phyloP scores from a whole-genome alignment of 2,888 invertebrate genomes.

The Lydus trimaculatus region DNA sequence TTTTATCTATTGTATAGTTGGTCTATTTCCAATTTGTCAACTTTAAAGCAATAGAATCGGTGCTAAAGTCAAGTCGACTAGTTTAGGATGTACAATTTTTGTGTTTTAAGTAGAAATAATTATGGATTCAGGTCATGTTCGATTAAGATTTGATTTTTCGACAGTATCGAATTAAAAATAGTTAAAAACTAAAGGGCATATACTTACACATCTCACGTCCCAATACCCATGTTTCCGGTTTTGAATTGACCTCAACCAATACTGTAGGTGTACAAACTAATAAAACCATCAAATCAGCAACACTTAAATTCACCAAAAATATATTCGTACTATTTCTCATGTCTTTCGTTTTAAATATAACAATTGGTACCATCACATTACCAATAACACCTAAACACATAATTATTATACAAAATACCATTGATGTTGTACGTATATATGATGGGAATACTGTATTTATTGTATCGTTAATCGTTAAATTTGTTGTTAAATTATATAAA shows the following conservation, averaged over 20 bases:
- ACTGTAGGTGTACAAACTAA: constrained; percentile 93
- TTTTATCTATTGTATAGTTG: not conserved
- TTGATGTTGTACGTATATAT: constrained; percentile 88
- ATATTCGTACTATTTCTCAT: constrained; percentile 96
- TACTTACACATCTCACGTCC: constrained; percentile 94
- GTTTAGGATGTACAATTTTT: no score
- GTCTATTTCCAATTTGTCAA: not conserved
- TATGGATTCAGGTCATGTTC: not conserved
- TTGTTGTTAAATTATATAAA: constrained; percentile 41
- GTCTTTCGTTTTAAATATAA: constrained; percentile 90
- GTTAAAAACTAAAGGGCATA: no score
- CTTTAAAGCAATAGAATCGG: no score
- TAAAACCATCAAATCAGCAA: constrained; percentile 91
- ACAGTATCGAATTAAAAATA: no score
- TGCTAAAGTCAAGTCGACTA: no score
- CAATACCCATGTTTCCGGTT: constrained; percentile 91
- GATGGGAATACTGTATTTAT: constrained; percentile 69
- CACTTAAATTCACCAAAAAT: constrained; percentile 91
- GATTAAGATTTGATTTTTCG: not conserved
- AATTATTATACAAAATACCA: constrained; percentile 86
- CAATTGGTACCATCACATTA: constrained; percentile 92
- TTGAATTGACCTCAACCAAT: constrained; percentile 90
- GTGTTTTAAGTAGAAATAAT: not conserved
- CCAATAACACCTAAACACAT: constrained; percentile 91
- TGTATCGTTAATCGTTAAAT: constrained; percentile 47